A percentile compares a stretch with the other conserved stretches of the same genome.
Conservation (phyloP, 2,888 invertebrate genomes). For the Mythimna loreyi region DNA sequence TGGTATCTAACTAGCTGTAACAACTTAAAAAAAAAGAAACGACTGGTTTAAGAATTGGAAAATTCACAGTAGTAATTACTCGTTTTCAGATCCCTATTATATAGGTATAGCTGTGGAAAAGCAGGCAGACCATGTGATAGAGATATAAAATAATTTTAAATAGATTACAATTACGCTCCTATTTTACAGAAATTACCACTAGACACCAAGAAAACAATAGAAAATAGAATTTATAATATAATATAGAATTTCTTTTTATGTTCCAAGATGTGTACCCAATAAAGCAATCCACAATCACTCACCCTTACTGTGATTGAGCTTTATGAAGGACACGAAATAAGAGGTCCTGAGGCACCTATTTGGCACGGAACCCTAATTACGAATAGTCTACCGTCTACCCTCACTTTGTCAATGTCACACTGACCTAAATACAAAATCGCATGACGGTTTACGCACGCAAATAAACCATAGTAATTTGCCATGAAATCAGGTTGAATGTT, state of each 20-base stretch:
- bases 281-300: not conserved
- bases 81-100: no score
- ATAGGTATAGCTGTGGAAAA: no score
- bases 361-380: slow-evolving; percentile 7
- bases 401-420: slow-evolving; percentile 34
- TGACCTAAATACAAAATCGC: slow-evolving; percentile 26
- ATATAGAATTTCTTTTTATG: not conserved
- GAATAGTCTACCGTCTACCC: not conserved
- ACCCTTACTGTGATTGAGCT: not conserved
- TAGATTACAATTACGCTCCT: no score
- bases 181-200: no score
- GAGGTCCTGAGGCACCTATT: slow-evolving; percentile 3
- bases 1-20: no score
- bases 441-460: slow-evolving; percentile 5
- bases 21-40: no score
- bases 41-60: no score
- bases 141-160: no score
- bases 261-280: not conserved
- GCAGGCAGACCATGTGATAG: no score
- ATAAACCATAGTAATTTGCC: slow-evolving; percentile 20
- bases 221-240: no score
- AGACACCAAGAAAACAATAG: no score
- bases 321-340: not conserved
- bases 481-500: not conserved
- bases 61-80: no score